Evolutionary conservation across 2,888 invertebrate genomes (phyloP).

Genomic region (Scelioninae gen. 1): DNA sequence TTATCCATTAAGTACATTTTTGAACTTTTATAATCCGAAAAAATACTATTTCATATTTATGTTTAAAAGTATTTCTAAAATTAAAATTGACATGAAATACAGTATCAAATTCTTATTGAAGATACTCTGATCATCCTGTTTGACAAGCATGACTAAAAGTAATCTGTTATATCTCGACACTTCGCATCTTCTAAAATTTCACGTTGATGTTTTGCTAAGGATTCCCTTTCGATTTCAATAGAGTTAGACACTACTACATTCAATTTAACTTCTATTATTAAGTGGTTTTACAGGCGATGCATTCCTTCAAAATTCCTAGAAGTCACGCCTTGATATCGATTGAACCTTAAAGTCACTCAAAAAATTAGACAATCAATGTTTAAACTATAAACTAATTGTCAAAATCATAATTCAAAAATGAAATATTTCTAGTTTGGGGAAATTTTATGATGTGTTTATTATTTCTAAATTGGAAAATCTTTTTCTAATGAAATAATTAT

Average conservation of each 20-base stretch:
- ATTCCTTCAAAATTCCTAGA: not conserved
- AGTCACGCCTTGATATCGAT: not conserved
- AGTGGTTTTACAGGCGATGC: constrained; percentile 4
- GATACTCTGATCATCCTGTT: not conserved
- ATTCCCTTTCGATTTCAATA: not conserved
- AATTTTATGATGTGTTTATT: too few species aligned
- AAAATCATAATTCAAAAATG: too few species aligned
- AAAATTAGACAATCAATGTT: not conserved
- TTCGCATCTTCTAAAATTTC: not conserved
- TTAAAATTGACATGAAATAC: too few species aligned
- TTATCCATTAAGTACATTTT: too few species aligned
- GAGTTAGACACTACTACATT: not conserved
- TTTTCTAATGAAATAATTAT: too few species aligned
- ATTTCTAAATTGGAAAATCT: too few species aligned
- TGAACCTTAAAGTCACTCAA: not conserved
- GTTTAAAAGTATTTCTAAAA: too few species aligned
- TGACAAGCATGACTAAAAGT: not conserved
- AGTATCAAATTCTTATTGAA: too few species aligned
- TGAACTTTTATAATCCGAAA: too few species aligned
- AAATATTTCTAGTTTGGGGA: too few species aligned
- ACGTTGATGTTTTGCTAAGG: constrained; percentile 13
- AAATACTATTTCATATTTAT: too few species aligned
- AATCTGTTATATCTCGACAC: not conserved
- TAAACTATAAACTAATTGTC: too few species aligned
- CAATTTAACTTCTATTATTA: constrained; percentile 6